phyloP scores from a whole-genome alignment of 1,140 invertebrate genomes.

The Pogonus chalceus region DNA sequence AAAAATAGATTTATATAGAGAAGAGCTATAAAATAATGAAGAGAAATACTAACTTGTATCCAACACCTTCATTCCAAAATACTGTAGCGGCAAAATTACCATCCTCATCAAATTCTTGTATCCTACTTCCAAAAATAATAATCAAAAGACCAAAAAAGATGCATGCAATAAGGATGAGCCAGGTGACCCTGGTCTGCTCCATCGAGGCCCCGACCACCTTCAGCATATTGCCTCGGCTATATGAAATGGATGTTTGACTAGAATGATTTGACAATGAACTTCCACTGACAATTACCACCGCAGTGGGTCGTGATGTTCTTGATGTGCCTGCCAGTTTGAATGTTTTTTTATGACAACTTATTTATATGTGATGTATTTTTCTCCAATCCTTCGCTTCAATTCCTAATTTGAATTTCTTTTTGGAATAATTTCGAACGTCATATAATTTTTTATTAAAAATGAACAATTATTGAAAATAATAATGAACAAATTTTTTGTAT shows the following conservation, averaged over 20 bases:
- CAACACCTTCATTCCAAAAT: conserved; percentile 52
- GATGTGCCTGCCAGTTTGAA: background rate
- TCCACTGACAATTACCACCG: background rate
- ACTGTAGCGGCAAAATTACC: conserved; percentile 62
- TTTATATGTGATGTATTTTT: too few relatives aligned
- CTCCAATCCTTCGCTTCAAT: too few relatives aligned
- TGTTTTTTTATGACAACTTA: background rate
- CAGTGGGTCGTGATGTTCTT: background rate
- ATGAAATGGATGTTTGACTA: too few relatives aligned
- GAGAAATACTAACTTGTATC: too few relatives aligned
- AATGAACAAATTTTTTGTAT: too few relatives aligned
- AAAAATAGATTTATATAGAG: too few relatives aligned
- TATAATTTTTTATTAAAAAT: too few relatives aligned
- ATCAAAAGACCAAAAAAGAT: conserved; percentile 54
- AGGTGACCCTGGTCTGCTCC: conserved; percentile 62
- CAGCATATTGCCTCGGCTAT: conserved; percentile 40
- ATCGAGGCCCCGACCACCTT: conserved; percentile 70
- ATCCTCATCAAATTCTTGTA: conserved; percentile 53
- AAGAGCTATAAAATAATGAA: too few relatives aligned
- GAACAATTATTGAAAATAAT: too few relatives aligned
- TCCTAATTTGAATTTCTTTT: too few relatives aligned
- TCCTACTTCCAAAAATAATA: conserved; percentile 46
- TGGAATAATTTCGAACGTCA: too few relatives aligned
- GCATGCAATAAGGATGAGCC: conserved; percentile 55
- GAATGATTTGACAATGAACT: background rate